Percentiles rank a stretch among this genome's conserved stretches.
Conservation (phyloP, 2,888 invertebrate species). For the Podotricha telesiphe region DNA sequence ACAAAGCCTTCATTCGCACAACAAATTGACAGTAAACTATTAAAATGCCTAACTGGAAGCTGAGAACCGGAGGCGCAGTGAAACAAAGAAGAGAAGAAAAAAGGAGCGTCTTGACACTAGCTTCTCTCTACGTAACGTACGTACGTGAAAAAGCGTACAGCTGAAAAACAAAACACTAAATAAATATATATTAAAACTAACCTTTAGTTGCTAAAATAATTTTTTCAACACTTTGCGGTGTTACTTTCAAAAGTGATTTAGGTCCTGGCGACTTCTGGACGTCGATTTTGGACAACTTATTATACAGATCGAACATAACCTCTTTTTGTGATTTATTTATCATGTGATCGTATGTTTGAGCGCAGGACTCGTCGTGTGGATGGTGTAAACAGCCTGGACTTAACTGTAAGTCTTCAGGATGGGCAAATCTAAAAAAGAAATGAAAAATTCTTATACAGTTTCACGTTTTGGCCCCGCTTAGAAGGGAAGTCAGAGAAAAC, state of each 20-base stretch:
- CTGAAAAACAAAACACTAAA: too few species aligned
- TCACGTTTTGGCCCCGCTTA: too few species aligned
- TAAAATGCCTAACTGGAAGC: too few species aligned
- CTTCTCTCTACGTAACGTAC: too few species aligned
- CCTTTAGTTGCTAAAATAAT: conserved; percentile 72
- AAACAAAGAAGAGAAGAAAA: too few species aligned
- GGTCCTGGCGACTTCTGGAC: conserved; percentile 73
- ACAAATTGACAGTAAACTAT: too few species aligned
- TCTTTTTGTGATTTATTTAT: conserved; percentile 80
- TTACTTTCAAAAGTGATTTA: conserved; percentile 71
- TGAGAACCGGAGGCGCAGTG: too few species aligned
- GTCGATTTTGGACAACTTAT: conserved; percentile 73
- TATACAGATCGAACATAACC: conserved; percentile 78
- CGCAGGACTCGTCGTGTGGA: conserved; percentile 64
- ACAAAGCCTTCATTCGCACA: too few species aligned
- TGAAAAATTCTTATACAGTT: neutral
- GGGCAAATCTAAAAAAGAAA: conserved; percentile 56
- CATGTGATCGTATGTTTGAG: conserved; percentile 76
- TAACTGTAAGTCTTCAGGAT: conserved; percentile 67
- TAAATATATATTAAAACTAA: conserved; percentile 42
- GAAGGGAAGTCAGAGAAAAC: too few species aligned
- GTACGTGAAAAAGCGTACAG: too few species aligned
- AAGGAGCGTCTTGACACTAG: too few species aligned
- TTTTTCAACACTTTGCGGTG: conserved; percentile 78
- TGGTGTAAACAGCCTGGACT: conserved; percentile 74